phyloP scores from a whole-genome alignment of 2,797 vertebrate genomes.

The Arnoldichthys spilopterus region DNA sequence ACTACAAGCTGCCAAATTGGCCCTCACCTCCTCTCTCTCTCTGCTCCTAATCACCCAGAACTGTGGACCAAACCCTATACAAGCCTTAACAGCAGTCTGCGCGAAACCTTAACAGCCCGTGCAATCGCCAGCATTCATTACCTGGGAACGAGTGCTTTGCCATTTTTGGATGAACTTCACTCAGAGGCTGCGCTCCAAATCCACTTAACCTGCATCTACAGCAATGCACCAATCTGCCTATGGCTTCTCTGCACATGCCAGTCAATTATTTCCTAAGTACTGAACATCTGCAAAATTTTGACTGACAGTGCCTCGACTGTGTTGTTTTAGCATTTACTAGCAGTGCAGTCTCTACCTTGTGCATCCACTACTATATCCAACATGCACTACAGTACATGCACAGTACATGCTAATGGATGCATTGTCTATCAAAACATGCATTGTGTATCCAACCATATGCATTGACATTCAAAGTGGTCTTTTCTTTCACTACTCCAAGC shows the following conservation, averaged over 20 bases:
- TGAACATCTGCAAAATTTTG: neutral
- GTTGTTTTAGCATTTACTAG: neutral
- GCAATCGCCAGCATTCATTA: conserved; percentile 34
- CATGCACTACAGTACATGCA: neutral
- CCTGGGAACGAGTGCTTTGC: neutral
- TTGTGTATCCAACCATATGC: neutral
- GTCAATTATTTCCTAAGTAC: neutral
- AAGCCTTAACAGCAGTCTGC: conserved; percentile 38
- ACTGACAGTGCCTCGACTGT: neutral
- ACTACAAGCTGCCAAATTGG: conserved; percentile 41
- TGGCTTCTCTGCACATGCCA: neutral
- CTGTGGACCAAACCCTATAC: conserved; percentile 40
- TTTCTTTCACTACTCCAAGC: neutral
- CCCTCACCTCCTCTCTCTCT: conserved; percentile 10
- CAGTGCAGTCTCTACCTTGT: neutral
- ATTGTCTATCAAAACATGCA: neutral
- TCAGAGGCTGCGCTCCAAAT: neutral
- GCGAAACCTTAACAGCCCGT: too few relatives aligned
- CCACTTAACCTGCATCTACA: neutral
- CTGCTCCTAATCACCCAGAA: conserved; percentile 22
- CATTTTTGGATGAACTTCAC: conserved; percentile 5
- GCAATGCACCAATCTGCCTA: neutral
- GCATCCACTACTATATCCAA: neutral
- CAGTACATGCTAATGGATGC: neutral
- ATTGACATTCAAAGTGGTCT: neutral